These are phyloP conservation scores for Raphicerus campestris DNA, from an alignment of 2,113 vertebrate species.

Conservation along the genomic window DNA sequence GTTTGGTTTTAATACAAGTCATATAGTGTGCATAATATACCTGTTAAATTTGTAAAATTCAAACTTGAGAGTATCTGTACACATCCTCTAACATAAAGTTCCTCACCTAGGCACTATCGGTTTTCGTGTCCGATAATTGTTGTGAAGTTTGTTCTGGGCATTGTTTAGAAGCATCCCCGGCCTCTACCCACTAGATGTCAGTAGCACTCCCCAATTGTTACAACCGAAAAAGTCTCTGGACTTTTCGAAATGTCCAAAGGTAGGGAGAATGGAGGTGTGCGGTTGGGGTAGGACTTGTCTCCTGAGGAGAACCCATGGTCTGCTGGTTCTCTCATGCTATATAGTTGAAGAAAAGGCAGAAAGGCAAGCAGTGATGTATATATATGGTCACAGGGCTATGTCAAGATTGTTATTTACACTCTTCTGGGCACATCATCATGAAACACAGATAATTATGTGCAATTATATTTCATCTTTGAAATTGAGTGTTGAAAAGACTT, in stretches of 20 bases:
- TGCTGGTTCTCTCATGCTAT: background rate
- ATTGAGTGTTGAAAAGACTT: background rate
- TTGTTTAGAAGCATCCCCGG: background rate
- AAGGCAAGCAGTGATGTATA: background rate
- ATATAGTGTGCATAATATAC: background rate
- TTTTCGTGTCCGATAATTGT: background rate
- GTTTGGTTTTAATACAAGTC: slow-evolving; percentile 2
- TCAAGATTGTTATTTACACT: background rate
- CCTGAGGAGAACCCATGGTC: background rate
- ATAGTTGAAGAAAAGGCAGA: background rate
- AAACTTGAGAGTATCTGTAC: background rate
- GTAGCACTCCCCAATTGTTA: background rate
- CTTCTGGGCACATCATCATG: background rate
- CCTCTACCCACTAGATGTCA: slow-evolving; percentile 38
- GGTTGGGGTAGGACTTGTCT: background rate
- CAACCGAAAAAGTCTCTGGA: background rate
- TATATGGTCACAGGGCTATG: background rate
- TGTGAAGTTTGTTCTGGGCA: background rate
- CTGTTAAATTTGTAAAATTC: background rate
- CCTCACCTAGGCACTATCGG: background rate
- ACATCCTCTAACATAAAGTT: background rate
- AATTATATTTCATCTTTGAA: slow-evolving; percentile 6
- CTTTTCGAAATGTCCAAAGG: background rate
- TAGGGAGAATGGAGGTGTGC: background rate
- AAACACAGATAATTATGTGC: background rate